Conservation (phyloP, 2,888 invertebrate species). For the Nymphalis urticae region DNA sequence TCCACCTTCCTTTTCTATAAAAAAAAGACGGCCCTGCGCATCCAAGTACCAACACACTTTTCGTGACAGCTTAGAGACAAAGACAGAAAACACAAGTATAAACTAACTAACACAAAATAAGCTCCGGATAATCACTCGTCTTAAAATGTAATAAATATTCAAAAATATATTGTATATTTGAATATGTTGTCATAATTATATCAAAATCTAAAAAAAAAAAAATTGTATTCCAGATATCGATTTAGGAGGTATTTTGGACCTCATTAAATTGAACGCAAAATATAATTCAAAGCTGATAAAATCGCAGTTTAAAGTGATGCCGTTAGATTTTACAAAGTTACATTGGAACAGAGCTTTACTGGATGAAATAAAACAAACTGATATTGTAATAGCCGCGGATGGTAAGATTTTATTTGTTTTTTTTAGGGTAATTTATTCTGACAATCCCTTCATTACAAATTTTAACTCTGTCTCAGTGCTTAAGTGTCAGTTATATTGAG, state of each 20-base stretch:
- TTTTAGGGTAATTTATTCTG: neutral
- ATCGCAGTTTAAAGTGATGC: constrained; percentile 82
- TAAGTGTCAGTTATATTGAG: no score
- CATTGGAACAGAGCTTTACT: constrained; percentile 80
- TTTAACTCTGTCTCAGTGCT: neutral
- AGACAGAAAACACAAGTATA: no score
- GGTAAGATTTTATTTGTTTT: constrained; percentile 75
- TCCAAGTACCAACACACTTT: no score
- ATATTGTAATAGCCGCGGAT: constrained; percentile 90
- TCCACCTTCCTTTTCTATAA: no score
- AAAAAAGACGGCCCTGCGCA: no score
- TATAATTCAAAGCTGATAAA: constrained; percentile 84
- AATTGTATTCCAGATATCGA: constrained; percentile 84
- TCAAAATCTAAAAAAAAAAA: neutral
- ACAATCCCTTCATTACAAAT: neutral
- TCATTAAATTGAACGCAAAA: constrained; percentile 86
- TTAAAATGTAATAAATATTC: no score
- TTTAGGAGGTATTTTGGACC: constrained; percentile 86
- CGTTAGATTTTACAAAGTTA: constrained; percentile 85
- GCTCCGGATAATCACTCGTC: no score
- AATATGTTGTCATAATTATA: no score
- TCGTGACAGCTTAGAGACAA: no score
- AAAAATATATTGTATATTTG: no score
- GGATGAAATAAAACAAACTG: constrained; percentile 80
- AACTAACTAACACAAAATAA: no score